Evolutionary conservation across 1,140 invertebrate species (phyloP).

Genomic region (Sinella curviseta): DNA sequence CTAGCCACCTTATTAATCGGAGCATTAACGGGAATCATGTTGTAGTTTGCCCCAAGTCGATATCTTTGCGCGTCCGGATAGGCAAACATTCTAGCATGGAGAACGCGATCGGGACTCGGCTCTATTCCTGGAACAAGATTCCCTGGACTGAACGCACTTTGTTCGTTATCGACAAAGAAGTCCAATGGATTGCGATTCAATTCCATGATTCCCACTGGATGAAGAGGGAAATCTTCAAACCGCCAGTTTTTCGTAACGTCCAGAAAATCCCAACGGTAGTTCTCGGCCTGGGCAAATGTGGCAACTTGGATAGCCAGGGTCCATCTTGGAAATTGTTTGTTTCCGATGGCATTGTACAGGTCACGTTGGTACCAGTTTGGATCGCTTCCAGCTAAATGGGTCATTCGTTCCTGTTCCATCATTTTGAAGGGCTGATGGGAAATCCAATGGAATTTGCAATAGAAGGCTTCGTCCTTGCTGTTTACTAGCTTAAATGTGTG

Average conservation of each 20-base stretch:
- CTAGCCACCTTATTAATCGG: constrained; percentile 51
- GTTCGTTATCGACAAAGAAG: too few species aligned
- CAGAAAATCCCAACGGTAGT: too few species aligned
- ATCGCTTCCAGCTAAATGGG: neutral
- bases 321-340: neutral
- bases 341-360: neutral
- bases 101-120: too few species aligned
- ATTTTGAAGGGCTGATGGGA: neutral
- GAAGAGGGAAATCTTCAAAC: constrained; percentile 60
- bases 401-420: neutral
- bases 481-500: constrained; percentile 3
- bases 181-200: constrained; percentile 59
- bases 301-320: neutral
- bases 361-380: neutral
- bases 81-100: too few species aligned
- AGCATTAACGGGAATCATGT: constrained; percentile 67
- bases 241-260: constrained; percentile 55
- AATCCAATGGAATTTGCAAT: neutral
- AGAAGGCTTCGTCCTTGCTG: neutral
- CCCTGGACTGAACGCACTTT: too few species aligned
- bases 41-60: constrained; percentile 65
- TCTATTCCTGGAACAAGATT: too few species aligned
- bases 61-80: too few species aligned
- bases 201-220: constrained; percentile 60
- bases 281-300: too few species aligned